These are phyloP conservation scores for Smutsia temminckii DNA, from an alignment of 2,797 vertebrate species.

Conservation along the genomic window DNA sequence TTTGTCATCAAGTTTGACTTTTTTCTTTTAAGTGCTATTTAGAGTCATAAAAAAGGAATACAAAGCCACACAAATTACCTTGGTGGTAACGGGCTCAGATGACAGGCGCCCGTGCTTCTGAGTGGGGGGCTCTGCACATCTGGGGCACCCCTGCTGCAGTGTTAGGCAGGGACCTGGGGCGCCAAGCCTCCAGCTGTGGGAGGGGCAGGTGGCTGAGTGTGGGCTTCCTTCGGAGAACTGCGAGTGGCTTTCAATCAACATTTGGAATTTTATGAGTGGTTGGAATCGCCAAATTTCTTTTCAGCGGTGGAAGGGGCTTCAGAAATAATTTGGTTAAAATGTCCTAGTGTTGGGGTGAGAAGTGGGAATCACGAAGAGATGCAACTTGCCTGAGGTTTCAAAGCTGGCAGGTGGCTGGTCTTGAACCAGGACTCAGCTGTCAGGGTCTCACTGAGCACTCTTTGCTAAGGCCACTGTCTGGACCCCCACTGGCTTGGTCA, in stretches of 20 bases:
- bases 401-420: not conserved
- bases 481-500: not conserved
- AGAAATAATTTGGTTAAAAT: not conserved
- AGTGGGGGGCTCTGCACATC: not conserved
- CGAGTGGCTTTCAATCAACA: not conserved
- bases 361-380: not conserved
- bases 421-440: not conserved
- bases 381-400: not conserved
- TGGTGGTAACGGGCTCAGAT: accelerated
- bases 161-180: not conserved
- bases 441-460: not conserved
- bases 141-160: not conserved
- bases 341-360: not conserved
- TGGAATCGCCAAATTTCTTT: slow-evolving; percentile 9
- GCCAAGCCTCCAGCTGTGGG: not conserved
- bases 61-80: not conserved
- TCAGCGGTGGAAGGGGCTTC: not conserved
- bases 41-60: slow-evolving; percentile 39
- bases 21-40: slow-evolving; percentile 53
- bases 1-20: slow-evolving; percentile 65
- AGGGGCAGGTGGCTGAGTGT: not conserved
- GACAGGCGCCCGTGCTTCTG: not conserved
- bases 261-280: not conserved
- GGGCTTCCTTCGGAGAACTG: not conserved
- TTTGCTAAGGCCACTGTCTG: not conserved